Evolutionary conservation across 2,113 vertebrate genomes (phyloP), one percentile per base, ranked within the genome.

Genomic region (Labrus mixtus): DNA sequence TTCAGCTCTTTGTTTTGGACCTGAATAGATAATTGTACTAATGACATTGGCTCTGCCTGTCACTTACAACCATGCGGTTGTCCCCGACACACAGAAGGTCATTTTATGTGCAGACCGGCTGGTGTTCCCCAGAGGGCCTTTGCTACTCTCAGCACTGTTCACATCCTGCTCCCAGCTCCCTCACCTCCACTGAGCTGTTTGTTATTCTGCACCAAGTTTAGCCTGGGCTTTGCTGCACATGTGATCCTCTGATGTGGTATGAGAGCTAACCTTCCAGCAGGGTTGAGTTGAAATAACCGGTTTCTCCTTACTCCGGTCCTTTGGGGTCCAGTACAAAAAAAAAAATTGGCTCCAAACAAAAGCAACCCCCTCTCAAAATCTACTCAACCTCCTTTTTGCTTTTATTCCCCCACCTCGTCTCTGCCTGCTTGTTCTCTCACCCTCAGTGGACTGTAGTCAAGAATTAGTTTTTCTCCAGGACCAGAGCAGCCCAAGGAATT

Each of bases 1-100:
- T 20, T 36, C 62, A 22, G 46, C 37, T 75, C 69, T 89, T 86
- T 90, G 85, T 87, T 80, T 84, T 84, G 72, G 76, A 79, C 36
- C 54, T 72, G 63, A 68, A 83, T 57, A 53, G 62, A 64, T 80
- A 83, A 90, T 90, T 37, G 29, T 68, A 37, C 55, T 81, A 73
- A 82, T 88, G 84, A 82, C 82, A 82, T 82, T 81, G 61, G 66
- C 77, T 60, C 51, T 66, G 80, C 68, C 29, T 73, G 78, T 84
- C 88, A 63, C 56, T 66, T 62, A 13, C 36, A 51, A 36, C 58
- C 80, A 33, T 10, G 16, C 8, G 33, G 51, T 41, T 23, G 78
- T 67, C 83, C 73, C 46, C 60, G 33, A 3, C 71, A 72, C 43
- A 3, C 77, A 50, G 68, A 90, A 89, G 86, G 90, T 90, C 86